phyloP scores from a whole-genome alignment of 1,140 invertebrate genomes.

The Drosophila pachea region DNA sequence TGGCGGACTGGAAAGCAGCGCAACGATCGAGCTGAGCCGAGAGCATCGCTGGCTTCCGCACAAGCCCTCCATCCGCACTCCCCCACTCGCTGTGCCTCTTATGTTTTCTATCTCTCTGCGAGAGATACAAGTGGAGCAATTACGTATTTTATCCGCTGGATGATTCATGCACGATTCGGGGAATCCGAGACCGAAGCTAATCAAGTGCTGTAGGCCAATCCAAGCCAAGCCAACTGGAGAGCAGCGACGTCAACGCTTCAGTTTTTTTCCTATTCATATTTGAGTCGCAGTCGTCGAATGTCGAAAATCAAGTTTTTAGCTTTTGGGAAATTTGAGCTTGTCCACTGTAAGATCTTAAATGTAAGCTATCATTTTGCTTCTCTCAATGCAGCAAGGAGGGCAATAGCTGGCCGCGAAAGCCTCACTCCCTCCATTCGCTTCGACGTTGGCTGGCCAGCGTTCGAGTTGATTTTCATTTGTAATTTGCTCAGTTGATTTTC shows the following conservation, averaged over 20 bases:
- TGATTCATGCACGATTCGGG: constrained; percentile 65
- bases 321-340: neutral
- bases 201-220: constrained; percentile 52
- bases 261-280: constrained; percentile 46
- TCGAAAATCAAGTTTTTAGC: neutral
- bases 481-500: constrained; percentile 41
- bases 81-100: constrained; percentile 4
- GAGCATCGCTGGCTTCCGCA: constrained; percentile 50
- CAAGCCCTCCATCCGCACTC: constrained; percentile 17
- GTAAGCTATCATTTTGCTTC: neutral
- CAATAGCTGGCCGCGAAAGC: neutral
- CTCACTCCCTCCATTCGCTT: constrained; percentile 11
- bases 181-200: constrained; percentile 60
- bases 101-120: constrained; percentile 11
- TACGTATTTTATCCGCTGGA: constrained; percentile 12
- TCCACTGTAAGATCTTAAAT: neutral
- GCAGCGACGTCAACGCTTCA: constrained; percentile 43
- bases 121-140: constrained; percentile 36
- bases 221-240: constrained; percentile 10
- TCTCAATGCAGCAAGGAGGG: neutral
- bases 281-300: neutral
- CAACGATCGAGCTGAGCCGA: neutral
- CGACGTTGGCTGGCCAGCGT: constrained; percentile 40
- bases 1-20: constrained; percentile 35
- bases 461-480: constrained; percentile 50